Evolutionary conservation across 2,113 vertebrate genomes (phyloP), one percentile per base, ranked within the genome.

Genomic region (Lepidothrix coronata): DNA sequence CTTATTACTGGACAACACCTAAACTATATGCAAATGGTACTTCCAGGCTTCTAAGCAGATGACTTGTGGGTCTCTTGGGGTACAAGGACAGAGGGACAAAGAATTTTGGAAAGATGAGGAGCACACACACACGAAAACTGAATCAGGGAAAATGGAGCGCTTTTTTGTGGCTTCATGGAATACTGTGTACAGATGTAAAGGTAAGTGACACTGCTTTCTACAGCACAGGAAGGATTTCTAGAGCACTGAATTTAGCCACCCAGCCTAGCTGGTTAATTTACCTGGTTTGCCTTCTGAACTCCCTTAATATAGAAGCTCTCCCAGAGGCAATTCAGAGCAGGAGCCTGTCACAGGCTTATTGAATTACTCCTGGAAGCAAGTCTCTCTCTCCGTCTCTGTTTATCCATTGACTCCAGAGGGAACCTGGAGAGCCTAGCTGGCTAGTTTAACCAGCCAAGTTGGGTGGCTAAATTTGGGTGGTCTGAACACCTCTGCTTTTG

Each of bases 401-500:
- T 90, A 88, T 49, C 20, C 44, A 27, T 8, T 37, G 48, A 66
- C 46, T 90, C 67, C 51, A 67, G 75, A 52, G 41, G 22, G 25
- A 94, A 72, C 18, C 77, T 57, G 70, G 48, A 88, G 35, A 89
- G 33, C 43, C 27, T 55, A 59, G 65, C 52, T 91, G 61, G 73
- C 65, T 78, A 33, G 41, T 7, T 80, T 24, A 85, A 58, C 25
- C 55, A 86, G 49, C 31, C 55, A 70, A 73, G 35, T 9, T 80
- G 63, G n/a, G 63, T 54, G 63, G 78, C 37, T 79, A 49, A 41
- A 88, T 79, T 54, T 94, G 92, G 71, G 92, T 96, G 92, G 85
- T 77, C 88, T 93, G 72, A 90, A 70, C 63, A 77, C 43, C 46
- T 66, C 43, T 0, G 2, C 14, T 67, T 51, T 49, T 85, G 33